Evolutionary conservation across 2,888 invertebrate genomes (phyloP).

Genomic region (Pammene aurita): DNA sequence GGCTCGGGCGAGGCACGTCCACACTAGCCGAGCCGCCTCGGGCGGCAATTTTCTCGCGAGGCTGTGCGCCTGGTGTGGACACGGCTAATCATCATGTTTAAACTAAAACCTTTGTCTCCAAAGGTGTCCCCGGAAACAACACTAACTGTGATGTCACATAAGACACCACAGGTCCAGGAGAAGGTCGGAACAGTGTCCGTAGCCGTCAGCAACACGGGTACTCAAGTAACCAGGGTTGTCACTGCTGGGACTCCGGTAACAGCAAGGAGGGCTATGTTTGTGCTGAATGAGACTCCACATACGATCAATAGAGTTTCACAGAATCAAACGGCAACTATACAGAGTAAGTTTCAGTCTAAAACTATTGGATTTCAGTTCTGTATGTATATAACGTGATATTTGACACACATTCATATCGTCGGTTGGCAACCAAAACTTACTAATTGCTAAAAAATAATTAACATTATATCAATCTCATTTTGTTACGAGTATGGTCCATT

Average conservation of each 20-base stretch:
- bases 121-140: slow-evolving; percentile 81
- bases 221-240: slow-evolving; percentile 75
- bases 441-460: no score
- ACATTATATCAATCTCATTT: no score
- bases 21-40: no score
- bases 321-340: slow-evolving; percentile 78
- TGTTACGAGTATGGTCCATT: no score
- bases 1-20: no score
- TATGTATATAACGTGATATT: not conserved
- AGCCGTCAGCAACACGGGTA: slow-evolving; percentile 72
- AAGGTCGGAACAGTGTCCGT: slow-evolving; percentile 76
- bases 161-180: slow-evolving; percentile 79
- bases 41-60: no score
- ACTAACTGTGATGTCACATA: slow-evolving; percentile 79
- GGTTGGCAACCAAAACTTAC: no score
- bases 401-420: no score
- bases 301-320: slow-evolving; percentile 74
- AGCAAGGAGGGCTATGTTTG: slow-evolving; percentile 75
- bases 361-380: not conserved
- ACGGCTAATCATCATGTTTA: no score
- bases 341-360: slow-evolving; percentile 63
- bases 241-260: slow-evolving; percentile 69
- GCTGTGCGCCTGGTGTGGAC: no score
- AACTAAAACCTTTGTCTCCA: slow-evolving; percentile 44
- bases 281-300: slow-evolving; percentile 76